Conservation (phyloP, 2,888 invertebrate species). For the Drosophila niveifrons region DNA sequence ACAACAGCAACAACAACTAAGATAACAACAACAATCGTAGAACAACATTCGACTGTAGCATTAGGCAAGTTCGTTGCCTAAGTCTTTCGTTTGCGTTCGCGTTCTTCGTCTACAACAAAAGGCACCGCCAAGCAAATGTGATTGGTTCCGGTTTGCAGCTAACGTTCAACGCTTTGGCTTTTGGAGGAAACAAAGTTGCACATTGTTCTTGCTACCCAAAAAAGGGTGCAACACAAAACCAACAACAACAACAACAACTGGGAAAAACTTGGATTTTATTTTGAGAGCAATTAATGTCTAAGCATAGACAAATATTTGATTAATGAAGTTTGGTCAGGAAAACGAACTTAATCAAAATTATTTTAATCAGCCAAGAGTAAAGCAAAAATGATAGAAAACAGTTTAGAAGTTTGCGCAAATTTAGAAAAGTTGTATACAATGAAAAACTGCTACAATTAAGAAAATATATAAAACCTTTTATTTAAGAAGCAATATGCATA, state of each 20-base stretch:
- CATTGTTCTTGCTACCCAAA: background rate
- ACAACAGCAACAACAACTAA: conserved; percentile 10
- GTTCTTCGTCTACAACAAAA: conserved; percentile 5
- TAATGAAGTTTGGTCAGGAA: too few species aligned
- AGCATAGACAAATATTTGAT: too few species aligned
- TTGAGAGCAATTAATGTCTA: too few species aligned
- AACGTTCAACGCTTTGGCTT: background rate
- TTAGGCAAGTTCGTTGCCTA: conserved; percentile 61
- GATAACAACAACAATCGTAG: conserved; percentile 4
- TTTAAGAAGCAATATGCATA: too few species aligned
- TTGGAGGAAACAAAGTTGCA: background rate
- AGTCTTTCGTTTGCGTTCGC: conserved; percentile 48
- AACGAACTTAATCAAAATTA: too few species aligned
- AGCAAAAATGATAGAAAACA: too few species aligned
- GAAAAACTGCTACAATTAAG: too few species aligned
- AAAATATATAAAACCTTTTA: too few species aligned
- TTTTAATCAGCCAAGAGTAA: too few species aligned
- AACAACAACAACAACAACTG: background rate
- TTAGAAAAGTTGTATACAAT: too few species aligned
- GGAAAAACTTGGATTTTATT: background rate
- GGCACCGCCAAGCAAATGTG: conserved; percentile 2
- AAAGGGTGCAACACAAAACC: too few species aligned
- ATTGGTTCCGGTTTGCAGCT: conserved; percentile 5
- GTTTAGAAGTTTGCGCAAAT: too few species aligned
- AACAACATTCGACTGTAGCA: conserved; percentile 11